Evolutionary conservation across 2,113 vertebrate species (phyloP).

Genomic region (Tetraodon nigroviridis): DNA sequence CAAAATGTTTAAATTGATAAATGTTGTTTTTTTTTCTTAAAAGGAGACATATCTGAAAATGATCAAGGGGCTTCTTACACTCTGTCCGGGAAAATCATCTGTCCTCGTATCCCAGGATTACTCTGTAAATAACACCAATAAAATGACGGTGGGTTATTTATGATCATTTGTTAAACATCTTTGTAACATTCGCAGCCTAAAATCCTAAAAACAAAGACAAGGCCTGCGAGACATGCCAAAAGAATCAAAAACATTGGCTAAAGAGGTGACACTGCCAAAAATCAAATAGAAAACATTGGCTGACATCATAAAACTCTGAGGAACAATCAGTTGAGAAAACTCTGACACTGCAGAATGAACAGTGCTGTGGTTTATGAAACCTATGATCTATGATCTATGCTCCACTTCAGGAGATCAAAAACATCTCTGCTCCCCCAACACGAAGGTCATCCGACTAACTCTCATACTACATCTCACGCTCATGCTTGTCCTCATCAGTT

Average conservation of each 20-base stretch:
- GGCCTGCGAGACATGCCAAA: not conserved
- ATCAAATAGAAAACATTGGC: not conserved
- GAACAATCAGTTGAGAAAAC: conserved; percentile 39
- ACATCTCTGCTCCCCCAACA: not conserved
- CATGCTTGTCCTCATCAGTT: too few relatives aligned
- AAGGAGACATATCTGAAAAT: not conserved
- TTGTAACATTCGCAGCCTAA: not conserved
- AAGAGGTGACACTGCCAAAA: not conserved
- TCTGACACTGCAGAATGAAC: conserved; percentile 2
- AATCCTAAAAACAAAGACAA: not conserved
- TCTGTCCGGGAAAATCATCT: conserved; percentile 65
- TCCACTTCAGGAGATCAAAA: not conserved
- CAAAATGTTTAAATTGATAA: not conserved
- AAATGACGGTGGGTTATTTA: not conserved
- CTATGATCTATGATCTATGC: too few relatives aligned
- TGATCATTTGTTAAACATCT: not conserved
- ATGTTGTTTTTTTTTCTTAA: not conserved
- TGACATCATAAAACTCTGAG: not conserved
- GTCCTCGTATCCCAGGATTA: conserved; percentile 68
- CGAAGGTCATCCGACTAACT: not conserved
- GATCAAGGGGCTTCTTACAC: conserved; percentile 56
- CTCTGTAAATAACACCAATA: conserved; percentile 67
- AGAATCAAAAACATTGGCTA: not conserved
- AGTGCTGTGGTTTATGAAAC: not conserved
- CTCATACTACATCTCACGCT: too few relatives aligned